Evolutionary conservation across 2,888 invertebrate genomes (phyloP), one percentile per base, ranked within the genome.

Genomic region (Oscheius sp.): DNA sequence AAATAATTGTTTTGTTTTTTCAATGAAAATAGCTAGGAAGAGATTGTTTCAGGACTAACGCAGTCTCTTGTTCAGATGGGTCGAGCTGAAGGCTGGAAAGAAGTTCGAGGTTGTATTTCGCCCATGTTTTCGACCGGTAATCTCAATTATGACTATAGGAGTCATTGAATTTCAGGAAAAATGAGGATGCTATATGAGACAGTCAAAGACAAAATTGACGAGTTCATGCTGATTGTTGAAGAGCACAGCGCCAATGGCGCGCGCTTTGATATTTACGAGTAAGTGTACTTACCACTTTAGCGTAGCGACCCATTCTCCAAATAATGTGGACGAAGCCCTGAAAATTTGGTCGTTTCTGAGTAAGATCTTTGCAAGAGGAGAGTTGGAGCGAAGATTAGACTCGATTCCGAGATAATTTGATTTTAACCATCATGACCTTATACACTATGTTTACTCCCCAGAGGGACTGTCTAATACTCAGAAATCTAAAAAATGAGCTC

Each of bases 221-320:
- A 52, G 2, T 74, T 81, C 23, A 50, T 76, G 50, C 57, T 69
- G n/a, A 74, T 76, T 55, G 57, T 81, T 29, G 72, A 74, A 37
- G 71, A 72, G 15, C 69, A 74, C 61, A 46, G 69, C 31, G 63
- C 20, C 50, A 61, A n/a, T 33, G 76, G 66, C 29, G 61, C 64
- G 42, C 39, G 61, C 12, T 71, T 78, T 58, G 78, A 81, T 67
- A 81, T 81, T 52, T 81, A 81, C 66, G 76, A 77, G 80, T 81
- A 57, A 66, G 78, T 65, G 34, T 15, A 53, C 55, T 55, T 39
- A 53, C 57, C 53, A 57, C 57, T 55, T 66, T 66, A 6, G 50
- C 31, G 29, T 50, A 46, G 27, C 37, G 66, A 45, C 52, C 17
- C 53, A 39, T 39, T 8, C 42, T 42, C 34, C 55, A 34, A 37